Conservation (phyloP, 2,888 invertebrate species). For the Byasa hedistus region DNA sequence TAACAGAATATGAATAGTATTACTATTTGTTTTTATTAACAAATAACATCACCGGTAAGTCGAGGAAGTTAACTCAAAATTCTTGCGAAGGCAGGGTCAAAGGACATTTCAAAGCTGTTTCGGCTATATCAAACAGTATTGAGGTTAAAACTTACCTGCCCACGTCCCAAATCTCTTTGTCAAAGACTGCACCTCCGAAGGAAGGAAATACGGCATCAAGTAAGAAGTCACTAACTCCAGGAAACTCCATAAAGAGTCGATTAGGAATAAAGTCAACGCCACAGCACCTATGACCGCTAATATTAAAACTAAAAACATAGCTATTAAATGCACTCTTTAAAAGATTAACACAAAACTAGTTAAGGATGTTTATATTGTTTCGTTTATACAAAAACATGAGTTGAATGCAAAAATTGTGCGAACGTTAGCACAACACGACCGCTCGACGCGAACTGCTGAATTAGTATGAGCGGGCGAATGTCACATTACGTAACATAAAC, state of each 20-base stretch:
- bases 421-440: slow-evolving; percentile 42
- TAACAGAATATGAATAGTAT: too few relatives aligned
- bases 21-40: too few relatives aligned
- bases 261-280: slow-evolving; percentile 67
- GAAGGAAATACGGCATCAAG: slow-evolving; percentile 84
- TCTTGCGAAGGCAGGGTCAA: neutral
- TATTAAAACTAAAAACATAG: slow-evolving; percentile 43
- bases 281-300: slow-evolving; percentile 77
- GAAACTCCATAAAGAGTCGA: slow-evolving; percentile 82
- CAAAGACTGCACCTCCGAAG: slow-evolving; percentile 80
- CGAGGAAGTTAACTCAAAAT: slow-evolving; percentile 13
- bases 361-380: neutral
- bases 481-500: slow-evolving; percentile 31
- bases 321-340: slow-evolving; percentile 21
- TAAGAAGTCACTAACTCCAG: slow-evolving; percentile 80
- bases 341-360: neutral
- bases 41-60: too few relatives aligned
- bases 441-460: slow-evolving; percentile 41
- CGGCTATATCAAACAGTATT: neutral
- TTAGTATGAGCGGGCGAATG: slow-evolving; percentile 34
- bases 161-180: slow-evolving; percentile 88
- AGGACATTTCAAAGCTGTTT: too few relatives aligned
- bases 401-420: slow-evolving; percentile 21
- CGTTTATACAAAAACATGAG: slow-evolving; percentile 6
- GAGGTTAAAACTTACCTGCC: slow-evolving; percentile 85